Percentiles rank a stretch among this genome's conserved stretches.
Conservation (phyloP, 2,888 invertebrate genomes). For the Danaus chrysippus region DNA sequence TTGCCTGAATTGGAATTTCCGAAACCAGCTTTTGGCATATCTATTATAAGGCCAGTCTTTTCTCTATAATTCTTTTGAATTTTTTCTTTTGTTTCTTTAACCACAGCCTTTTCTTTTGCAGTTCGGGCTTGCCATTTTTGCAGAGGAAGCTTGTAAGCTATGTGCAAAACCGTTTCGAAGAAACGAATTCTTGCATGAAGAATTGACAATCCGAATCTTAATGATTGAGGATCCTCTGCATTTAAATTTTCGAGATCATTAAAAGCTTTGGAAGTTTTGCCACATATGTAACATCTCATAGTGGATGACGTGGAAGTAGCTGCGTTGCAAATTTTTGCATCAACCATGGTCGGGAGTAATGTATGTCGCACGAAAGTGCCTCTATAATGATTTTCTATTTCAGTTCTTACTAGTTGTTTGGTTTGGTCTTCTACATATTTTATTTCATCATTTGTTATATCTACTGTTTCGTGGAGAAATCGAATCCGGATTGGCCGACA, state of each 20-base stretch:
- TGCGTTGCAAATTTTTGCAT: constrained; percentile 46
- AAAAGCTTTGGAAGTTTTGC: constrained; percentile 43
- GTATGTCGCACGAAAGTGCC: neutral
- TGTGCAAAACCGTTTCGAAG: constrained; percentile 31
- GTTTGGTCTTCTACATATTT: constrained; percentile 8
- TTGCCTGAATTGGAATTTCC: constrained; percentile 44
- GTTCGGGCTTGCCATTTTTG: constrained; percentile 36
- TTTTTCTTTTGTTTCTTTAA: constrained; percentile 24
- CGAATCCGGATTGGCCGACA: constrained; percentile 37
- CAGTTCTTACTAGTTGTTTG: neutral
- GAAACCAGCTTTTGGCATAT: constrained; percentile 40
- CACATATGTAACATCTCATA: constrained; percentile 44
- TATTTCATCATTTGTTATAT: constrained; percentile 14
- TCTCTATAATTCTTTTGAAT: constrained; percentile 33
- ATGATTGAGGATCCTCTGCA: constrained; percentile 20
- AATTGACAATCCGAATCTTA: constrained; percentile 41
- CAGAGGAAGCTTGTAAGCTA: constrained; percentile 29
- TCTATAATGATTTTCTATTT: no score
- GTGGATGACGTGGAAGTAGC: constrained; percentile 41
- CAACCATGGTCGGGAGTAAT: constrained; percentile 42
- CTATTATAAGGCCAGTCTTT: constrained; percentile 41
- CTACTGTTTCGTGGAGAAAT: constrained; percentile 15
- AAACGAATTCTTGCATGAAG: constrained; percentile 38
- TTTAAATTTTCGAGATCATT: constrained; percentile 33
- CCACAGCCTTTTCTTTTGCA: constrained; percentile 29